Conservation (phyloP, 2,888 invertebrate genomes). For the Blastobasis adustella region DNA sequence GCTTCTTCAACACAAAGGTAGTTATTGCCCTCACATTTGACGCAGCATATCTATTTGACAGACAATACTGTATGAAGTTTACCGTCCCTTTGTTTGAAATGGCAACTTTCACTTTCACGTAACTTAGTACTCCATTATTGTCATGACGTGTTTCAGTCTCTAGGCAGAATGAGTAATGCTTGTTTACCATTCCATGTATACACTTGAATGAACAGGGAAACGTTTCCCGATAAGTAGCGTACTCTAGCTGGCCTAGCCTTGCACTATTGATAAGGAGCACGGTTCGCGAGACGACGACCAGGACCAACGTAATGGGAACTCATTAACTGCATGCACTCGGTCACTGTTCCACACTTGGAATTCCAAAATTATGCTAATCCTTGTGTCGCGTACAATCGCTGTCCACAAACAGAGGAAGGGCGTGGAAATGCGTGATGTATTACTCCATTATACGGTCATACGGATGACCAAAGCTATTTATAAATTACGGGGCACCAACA, state of each 20-base stretch:
- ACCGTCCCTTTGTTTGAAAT: no score
- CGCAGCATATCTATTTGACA: no score
- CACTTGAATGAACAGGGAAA: not conserved
- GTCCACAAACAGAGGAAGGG: constrained; percentile 29
- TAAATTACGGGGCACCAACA: constrained; percentile 46
- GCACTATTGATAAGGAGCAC: constrained; percentile 34
- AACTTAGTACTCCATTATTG: no score
- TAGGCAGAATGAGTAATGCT: no score
- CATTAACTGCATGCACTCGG: constrained; percentile 10
- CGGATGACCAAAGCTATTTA: constrained; percentile 30
- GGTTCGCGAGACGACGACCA: constrained; percentile 14
- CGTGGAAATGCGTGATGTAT: constrained; percentile 40
- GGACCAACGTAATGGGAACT: constrained; percentile 12
- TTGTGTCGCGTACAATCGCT: constrained; percentile 23
- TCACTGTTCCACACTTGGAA: constrained; percentile 8
- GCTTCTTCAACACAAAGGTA: no score
- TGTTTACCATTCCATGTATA: no score
- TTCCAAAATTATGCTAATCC: constrained; percentile 54
- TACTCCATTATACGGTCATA: constrained; percentile 30
- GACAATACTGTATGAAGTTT: no score
- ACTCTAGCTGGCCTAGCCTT: constrained; percentile 19
- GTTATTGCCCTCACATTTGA: no score
- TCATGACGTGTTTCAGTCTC: no score
- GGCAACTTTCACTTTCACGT: no score
- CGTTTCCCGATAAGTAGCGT: not conserved